Conservation (phyloP, 2,113 vertebrate species). For the Xiphophorus maculatus region DNA sequence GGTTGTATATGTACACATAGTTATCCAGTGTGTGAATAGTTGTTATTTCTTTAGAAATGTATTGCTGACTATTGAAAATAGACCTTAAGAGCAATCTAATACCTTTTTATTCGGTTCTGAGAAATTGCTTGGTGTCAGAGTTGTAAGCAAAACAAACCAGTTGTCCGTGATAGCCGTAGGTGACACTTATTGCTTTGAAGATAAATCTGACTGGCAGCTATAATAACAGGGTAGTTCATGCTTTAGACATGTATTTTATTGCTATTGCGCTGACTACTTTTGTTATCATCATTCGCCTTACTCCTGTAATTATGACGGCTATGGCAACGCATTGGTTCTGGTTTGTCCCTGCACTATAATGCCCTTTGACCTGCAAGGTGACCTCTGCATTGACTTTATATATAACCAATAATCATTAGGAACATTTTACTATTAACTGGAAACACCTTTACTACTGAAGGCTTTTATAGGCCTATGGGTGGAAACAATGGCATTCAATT, state of each 20-base stretch:
- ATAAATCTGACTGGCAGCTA: neutral
- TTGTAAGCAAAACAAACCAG: neutral
- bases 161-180: neutral
- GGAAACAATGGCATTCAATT: neutral
- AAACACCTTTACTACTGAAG: neutral
- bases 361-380: constrained; percentile 28
- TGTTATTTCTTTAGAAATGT: constrained; percentile 21
- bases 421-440: constrained; percentile 16
- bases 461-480: neutral
- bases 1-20: too few relatives aligned
- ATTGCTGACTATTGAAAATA: neutral
- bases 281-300: neutral
- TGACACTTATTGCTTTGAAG: neutral
- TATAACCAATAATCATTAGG: neutral
- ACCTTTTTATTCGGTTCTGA: neutral
- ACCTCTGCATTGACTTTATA: constrained; percentile 18
- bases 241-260: neutral
- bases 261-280: neutral
- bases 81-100: neutral
- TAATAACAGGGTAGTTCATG: too few relatives aligned
- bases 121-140: neutral
- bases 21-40: neutral
- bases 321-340: neutral
- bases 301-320: neutral
- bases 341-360: neutral